phyloP scores from a whole-genome alignment of 2,113 vertebrate species.

The Canis aureus region DNA sequence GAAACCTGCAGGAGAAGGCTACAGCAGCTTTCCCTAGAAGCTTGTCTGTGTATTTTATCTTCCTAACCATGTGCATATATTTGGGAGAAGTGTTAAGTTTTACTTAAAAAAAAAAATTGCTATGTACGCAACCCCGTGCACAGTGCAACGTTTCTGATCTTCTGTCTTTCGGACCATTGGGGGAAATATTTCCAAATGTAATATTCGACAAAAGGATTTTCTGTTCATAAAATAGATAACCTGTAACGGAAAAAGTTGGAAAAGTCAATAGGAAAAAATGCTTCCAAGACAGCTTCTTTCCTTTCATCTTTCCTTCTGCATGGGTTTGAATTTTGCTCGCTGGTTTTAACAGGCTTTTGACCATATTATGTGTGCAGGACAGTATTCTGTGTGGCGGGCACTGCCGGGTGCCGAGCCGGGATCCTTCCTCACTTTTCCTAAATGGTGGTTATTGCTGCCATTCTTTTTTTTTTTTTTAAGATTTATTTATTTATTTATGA shows the following conservation, averaged over 20 bases:
- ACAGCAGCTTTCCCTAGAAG: not conserved
- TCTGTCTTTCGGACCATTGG: not conserved
- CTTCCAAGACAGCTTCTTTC: not conserved
- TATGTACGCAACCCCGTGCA: not conserved
- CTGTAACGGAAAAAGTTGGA: not conserved
- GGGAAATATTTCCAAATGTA: not conserved
- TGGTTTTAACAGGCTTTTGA: not conserved
- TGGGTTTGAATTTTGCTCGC: not conserved
- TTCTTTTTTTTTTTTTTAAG: no score
- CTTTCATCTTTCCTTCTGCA: not conserved
- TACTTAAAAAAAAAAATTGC: not conserved
- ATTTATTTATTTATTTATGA: no score
- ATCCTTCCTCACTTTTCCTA: not conserved
- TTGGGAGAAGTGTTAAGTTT: not conserved
- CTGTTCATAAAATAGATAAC: not conserved
- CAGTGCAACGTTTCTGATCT: not conserved
- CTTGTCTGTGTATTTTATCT: not conserved
- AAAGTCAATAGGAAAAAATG: not conserved
- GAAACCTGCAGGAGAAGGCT: accelerated
- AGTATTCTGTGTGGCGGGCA: accelerated
- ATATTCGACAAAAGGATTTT: not conserved
- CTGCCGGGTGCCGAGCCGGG: accelerated
- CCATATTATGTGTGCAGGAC: accelerated
- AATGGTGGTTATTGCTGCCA: accelerated
- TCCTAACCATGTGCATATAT: not conserved